Conservation (phyloP, 2,797 vertebrate genomes). For the Xiphorhynchus erythropygius region DNA sequence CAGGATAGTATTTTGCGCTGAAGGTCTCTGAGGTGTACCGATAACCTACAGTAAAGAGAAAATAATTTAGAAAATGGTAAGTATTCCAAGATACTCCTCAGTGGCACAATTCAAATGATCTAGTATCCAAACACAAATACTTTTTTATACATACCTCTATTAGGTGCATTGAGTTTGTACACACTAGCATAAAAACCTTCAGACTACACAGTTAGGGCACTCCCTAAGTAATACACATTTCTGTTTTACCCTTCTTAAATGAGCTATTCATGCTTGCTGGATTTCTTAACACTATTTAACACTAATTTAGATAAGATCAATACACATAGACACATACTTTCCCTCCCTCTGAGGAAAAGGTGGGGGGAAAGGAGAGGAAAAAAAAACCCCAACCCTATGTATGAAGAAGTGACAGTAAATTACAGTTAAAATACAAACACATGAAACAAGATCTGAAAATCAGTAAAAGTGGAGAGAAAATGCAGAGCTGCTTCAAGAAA, state of each 20-base stretch:
- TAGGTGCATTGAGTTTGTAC: neutral
- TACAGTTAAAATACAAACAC: neutral
- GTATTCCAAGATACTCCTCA: neutral
- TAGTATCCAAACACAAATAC: neutral
- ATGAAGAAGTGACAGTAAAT: neutral
- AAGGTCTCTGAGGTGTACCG: slow-evolving; percentile 93
- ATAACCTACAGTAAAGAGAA: slow-evolving; percentile 83
- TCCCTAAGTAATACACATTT: neutral
- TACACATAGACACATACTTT: neutral
- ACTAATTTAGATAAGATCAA: neutral
- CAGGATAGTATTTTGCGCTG: slow-evolving; percentile 89
- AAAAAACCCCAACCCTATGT: accelerated
- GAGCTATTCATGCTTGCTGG: neutral
- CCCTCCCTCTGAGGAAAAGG: neutral
- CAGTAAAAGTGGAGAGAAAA: neutral
- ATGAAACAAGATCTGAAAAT: neutral
- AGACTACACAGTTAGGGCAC: neutral
- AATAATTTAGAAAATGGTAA: slow-evolving; percentile 8
- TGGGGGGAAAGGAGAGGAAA: accelerated
- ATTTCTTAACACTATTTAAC: neutral
- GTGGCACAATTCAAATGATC: neutral
- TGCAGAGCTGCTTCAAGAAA: neutral
- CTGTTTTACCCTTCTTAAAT: neutral
- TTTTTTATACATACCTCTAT: neutral
- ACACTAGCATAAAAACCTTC: neutral